Evolutionary conservation across 2,888 invertebrate genomes (phyloP), one percentile per base, ranked within the genome.

Genomic region (Branchellion lobata): DNA sequence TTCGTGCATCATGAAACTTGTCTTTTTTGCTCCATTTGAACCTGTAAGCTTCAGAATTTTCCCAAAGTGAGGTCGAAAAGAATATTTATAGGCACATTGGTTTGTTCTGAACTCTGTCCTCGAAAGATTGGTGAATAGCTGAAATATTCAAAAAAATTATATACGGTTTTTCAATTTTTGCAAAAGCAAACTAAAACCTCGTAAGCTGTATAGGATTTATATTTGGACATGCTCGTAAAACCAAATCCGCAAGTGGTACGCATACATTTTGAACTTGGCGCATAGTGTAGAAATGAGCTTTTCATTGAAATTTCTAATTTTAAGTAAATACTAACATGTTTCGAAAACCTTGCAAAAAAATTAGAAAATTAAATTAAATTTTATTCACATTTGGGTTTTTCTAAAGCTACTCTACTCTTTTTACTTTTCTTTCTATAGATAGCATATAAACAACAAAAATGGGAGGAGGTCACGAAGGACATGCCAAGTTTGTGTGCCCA

Each of bases 401-500:
- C n/a, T n/a, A n/a, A n/a, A n/a, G n/a, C n/a, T n/a, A n/a, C n/a
- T n/a, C n/a, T n/a, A n/a, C n/a, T n/a, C n/a, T n/a, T n/a, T n/a
- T n/a, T n/a, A n/a, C n/a, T n/a, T n/a, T n/a, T n/a, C n/a, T n/a
- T n/a, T n/a, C n/a, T n/a, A n/a, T n/a, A n/a, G n/a, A n/a, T n/a
- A n/a, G n/a, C n/a, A n/a, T n/a, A n/a, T n/a, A 8, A 73, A 73
- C 3, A 27, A 18, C n/a, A 34, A 77, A 65, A 24, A 77, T 77
- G 77, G 77, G 33, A 57, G 80, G 80, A 68, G 80, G 80, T 71
- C 57, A 57, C 57, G 72, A 76, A 57, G 71, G 72, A 27, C 68
- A 47, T 11, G 71, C 51, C 40, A 80, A 72, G 47, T 81, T 80
- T 69, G 18, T 78, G 61, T 74, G 83, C 77, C 85, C 85, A 47